Evolutionary conservation across 2,888 invertebrate genomes (phyloP), one percentile per base, ranked within the genome.

Genomic region (Pyrrhia umbra): DNA sequence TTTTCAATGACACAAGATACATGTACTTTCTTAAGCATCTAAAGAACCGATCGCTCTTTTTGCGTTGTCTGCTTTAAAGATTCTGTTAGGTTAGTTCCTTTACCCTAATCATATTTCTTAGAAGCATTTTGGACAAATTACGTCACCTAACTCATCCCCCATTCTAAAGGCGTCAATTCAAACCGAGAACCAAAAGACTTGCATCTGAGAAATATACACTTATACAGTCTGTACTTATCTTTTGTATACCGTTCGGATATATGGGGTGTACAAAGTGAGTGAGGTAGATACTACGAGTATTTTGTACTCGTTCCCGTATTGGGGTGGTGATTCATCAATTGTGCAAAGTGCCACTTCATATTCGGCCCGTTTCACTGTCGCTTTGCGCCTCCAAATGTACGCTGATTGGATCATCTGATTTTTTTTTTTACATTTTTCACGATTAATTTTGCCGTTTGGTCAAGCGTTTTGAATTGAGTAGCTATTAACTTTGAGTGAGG

Each of bases 331-430:
- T 91, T 91, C 92, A 90, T 92, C 91, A 91, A 89, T 91, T 90
- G 91, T 89, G 89, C 88, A 89, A 91, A 92, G 91, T 90, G 90
- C 86, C 90, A 91, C 91, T 92, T 92, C 91, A 91, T 88, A 92
- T 90, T 89, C 90, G 86, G 87, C 83, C 87, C 85, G 86, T 85
- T 88, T 86, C 86, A 87, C 88, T 84, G 88, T 86, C 88, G 85
- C 88, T 90, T 89, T 89, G 82, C 85, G 86, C 86, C 82, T 88
- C 69, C 79, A 82, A 87, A 86, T 86, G 81, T 86, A 85, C 82
- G 72, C 67, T 85, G 90, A 90, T 89, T 88, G 85, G 85, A 85
- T 86, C 82, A 86, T 85, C 79, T 49, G 75, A 70, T 80, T 81
- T 79, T 84, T 85, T 84, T 85, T 82, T 85, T 81, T 79, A 78